Base-by-base conservation (phyloP, 2,888 invertebrate species). In the Oxycera nigricornis region DNA sequence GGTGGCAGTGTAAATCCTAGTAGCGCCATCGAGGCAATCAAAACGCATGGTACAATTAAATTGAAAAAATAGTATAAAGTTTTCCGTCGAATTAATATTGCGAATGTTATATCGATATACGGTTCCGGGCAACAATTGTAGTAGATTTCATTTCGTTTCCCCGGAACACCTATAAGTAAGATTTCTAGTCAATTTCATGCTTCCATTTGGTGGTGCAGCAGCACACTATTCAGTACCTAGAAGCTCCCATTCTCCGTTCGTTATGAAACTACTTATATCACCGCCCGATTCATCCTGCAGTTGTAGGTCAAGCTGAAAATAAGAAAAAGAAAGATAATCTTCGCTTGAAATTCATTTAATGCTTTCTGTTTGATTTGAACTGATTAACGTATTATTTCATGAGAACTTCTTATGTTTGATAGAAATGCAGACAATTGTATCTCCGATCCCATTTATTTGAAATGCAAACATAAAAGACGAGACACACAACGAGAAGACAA, bases 11-110 rank as follows among this genome's bases (percentile, higher is more conserved):
- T 97, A 89, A 99, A 99, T 82, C 98, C 97, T 82, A 99, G 90
- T 81, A 99, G 91, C 80, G 98, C 97, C 95, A 98, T 97, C 81
- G 98, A 97, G 81, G 98, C 97, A 85, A 99, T 98, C 85, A 99
- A 91, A 83, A 98, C 96, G 87, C 98, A 98, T 80, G 99, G 99
- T 84, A 99, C 96, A 87, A 99, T 98, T 85, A 99, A 91, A 89
- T 99, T 99, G 90, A 99, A 97, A 89, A 98, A 98, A 88, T 98
- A 98, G 90, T 98, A 98, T 82, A 99, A 92, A 78, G 98, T 97
- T 86, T 98, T 92, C 83, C 98, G 91, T 82, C 97, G 91, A 86
- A 98, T 97, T 86, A 95, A 94, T 83, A 98, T 95, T 82, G 94
- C 94, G 88, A 97, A 98, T 80, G 98, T 98, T 85, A 98, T 94